Percentiles rank a stretch among this genome's conserved stretches.
Evolutionary conservation across 2,888 invertebrate species (phyloP).

Genomic region (Pristionchus fissidentatus): DNA sequence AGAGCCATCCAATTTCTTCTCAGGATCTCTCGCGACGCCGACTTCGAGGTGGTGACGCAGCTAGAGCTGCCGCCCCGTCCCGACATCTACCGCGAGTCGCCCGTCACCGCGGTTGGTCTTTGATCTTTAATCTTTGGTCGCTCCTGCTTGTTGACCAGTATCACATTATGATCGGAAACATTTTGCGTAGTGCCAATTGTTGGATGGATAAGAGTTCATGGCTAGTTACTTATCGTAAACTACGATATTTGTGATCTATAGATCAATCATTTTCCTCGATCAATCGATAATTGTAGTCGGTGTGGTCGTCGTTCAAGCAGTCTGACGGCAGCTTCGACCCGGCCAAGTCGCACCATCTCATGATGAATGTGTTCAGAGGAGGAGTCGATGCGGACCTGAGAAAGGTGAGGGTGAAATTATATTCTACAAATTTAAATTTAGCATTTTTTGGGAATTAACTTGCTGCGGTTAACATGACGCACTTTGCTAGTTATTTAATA

Average conservation of each 20-base stretch:
- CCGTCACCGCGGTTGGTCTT: constrained; percentile 78
- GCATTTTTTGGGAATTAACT: too few species aligned
- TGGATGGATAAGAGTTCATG: too few species aligned
- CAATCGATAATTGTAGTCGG: constrained; percentile 78
- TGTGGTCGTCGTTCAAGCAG: constrained; percentile 88
- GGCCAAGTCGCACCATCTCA: constrained; percentile 84
- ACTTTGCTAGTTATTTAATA: too few species aligned
- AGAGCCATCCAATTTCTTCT: neutral
- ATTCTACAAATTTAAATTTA: too few species aligned
- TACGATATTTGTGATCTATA: too few species aligned
- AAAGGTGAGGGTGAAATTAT: constrained; percentile 3
- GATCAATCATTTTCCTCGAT: neutral
- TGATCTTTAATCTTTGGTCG: neutral
- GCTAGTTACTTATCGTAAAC: too few species aligned
- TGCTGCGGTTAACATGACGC: too few species aligned
- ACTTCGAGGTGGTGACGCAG: constrained; percentile 74
- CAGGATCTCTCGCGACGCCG: constrained; percentile 64
- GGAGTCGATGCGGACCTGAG: constrained; percentile 41
- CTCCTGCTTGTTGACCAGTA: neutral
- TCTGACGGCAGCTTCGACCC: constrained; percentile 85
- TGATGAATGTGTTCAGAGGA: constrained; percentile 82
- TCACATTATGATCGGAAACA: too few species aligned
- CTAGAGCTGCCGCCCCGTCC: constrained; percentile 83
- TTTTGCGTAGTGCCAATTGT: too few species aligned
- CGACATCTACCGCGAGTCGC: constrained; percentile 83